Percentiles rank a stretch among this genome's conserved stretches.
Evolutionary conservation across 2,888 invertebrate species (phyloP).

Genomic region (Limenitis arthemis): DNA sequence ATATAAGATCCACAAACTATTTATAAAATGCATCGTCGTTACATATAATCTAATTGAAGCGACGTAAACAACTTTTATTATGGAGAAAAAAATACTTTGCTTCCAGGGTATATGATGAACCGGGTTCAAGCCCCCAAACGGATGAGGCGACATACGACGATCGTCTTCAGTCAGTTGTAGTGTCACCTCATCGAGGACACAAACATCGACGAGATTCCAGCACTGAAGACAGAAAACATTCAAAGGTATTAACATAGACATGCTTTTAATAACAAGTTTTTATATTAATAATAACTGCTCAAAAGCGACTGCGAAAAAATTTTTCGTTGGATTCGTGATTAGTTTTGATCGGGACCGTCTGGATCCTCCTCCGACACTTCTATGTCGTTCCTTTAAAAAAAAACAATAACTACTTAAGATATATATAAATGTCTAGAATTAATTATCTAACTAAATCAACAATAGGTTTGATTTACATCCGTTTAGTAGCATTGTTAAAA

Average conservation of each 20-base stretch:
- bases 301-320: neutral
- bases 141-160: slow-evolving; percentile 71
- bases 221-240: slow-evolving; percentile 75
- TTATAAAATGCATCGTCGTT: no score
- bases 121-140: slow-evolving; percentile 78
- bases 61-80: no score
- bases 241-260: slow-evolving; percentile 39
- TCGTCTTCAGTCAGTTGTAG: slow-evolving; percentile 69
- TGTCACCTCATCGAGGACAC: slow-evolving; percentile 58
- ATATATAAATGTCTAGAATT: neutral
- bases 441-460: neutral
- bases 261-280: neutral
- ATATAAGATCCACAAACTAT: no score
- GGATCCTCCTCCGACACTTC: slow-evolving; percentile 40
- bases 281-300: neutral
- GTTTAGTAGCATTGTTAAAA: no score
- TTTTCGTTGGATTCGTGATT: no score
- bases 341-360: slow-evolving; percentile 41
- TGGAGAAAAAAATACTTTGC: neutral
- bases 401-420: neutral
- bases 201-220: slow-evolving; percentile 77
- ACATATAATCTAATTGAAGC: no score
- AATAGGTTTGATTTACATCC: no score
- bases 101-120: slow-evolving; percentile 60
- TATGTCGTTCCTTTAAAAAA: slow-evolving; percentile 46